Evolutionary conservation across 1,140 invertebrate species (phyloP), one percentile per base, ranked within the genome.

Genomic region (Aethina tumida): DNA sequence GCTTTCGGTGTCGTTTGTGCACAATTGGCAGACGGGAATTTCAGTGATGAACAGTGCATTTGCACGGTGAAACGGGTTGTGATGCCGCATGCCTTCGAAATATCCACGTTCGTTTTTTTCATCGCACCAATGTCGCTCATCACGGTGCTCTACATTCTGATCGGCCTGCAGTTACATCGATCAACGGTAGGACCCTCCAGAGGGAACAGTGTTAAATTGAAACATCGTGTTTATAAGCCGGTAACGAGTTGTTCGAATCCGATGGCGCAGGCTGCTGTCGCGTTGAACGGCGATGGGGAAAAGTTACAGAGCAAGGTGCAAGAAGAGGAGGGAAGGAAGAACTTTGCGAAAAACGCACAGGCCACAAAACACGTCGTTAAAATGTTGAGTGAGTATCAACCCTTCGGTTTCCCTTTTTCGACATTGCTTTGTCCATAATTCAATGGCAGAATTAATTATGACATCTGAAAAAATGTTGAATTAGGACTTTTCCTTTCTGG

Each of bases 51-150:
- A 5, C 46, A 51, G 34, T 56, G 43, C 38, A 41, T 52, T 3
- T 59, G 57, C 32, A 50, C 39, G 5, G 47, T 58, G 8, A 56
- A 50, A 33, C 60, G 69, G 4, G 64, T 71, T 2, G 58, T 68
- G 2, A 58, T 69, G 3, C 62, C 74, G 24, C 72, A 80, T 56
- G 67, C 76, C 25, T 85, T 84, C 51, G 71, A 79, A 49, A 70
- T 83, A 31, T 81, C 79, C 5, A 79, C 79, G 7, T 73, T 82
- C 40, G 62, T 84, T 26, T 85, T 86, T 56, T 86, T 86, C 52
- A 73, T 84, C n/a, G 69, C 74, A 4, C 82, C 83, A 4, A 82
- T 85, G 78, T 71, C 75, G 2, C 62, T 84, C 27, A 84, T 85
- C 34, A 71, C 77, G 9, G 72, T 79, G 24, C 59, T 84, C 30